phyloP scores from a whole-genome alignment of 2,888 invertebrate genomes.

The Lamproptera curius region DNA sequence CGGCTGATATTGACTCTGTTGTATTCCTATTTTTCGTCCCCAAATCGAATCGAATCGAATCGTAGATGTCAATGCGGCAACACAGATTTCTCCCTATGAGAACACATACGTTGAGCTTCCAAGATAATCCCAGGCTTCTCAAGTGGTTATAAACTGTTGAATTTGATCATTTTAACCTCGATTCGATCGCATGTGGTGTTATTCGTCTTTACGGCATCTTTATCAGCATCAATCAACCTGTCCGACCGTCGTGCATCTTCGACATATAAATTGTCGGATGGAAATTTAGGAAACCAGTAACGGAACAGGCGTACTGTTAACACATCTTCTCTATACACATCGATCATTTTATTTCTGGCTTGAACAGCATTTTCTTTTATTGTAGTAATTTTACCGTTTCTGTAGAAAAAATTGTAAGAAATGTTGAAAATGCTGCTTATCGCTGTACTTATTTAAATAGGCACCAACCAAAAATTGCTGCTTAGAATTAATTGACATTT shows the following conservation, averaged over 20 bases:
- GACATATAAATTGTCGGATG: neutral
- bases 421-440: conserved; percentile 19
- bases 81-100: conserved; percentile 2
- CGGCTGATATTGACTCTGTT: no score
- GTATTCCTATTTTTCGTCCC: no score
- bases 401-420: conserved; percentile 16
- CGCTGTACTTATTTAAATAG: conserved; percentile 26
- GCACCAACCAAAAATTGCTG: conserved; percentile 29
- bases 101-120: conserved; percentile 3
- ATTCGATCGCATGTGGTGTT: no score
- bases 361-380: conserved; percentile 28
- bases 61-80: conserved; percentile 1
- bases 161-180: no score
- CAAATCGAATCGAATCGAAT: no score
- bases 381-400: conserved; percentile 22
- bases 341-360: conserved; percentile 23
- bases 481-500: conserved; percentile 25
- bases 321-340: conserved; percentile 27
- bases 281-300: conserved; percentile 1
- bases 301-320: conserved; percentile 3
- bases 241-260: conserved; percentile 6
- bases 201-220: conserved; percentile 2
- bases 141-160: conserved; percentile 8
- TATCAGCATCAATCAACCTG: conserved; percentile 18
- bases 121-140: conserved; percentile 1